Percentiles rank a stretch among this genome's conserved stretches.
phyloP scores from a whole-genome alignment of 92 coral and sea anemone species.

The Anthopleura xanthogrammica region DNA sequence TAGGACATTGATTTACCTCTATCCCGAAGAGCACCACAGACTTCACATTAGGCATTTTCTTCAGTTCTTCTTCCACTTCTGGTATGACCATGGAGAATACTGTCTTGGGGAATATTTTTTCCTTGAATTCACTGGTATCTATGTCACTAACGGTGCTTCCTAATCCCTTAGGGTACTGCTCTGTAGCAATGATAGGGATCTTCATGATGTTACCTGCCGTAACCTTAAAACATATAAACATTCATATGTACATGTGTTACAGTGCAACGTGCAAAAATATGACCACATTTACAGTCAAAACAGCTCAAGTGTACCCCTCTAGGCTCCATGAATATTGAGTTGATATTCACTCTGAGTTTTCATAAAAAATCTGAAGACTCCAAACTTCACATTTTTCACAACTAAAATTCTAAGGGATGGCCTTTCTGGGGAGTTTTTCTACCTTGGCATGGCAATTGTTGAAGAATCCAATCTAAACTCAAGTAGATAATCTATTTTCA shows the following conservation, averaged over 20 bases:
- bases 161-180: constrained; percentile 98
- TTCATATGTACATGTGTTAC: background rate
- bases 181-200: constrained; percentile 90
- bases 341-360: too few relatives aligned
- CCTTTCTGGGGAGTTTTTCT: too few relatives aligned
- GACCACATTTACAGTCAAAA: background rate
- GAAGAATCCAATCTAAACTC: too few relatives aligned
- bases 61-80: constrained; percentile 85
- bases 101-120: constrained; percentile 77
- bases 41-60: constrained; percentile 64
- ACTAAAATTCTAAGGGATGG: too few relatives aligned
- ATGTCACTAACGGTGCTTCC: constrained; percentile 91
- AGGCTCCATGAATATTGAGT: too few relatives aligned
- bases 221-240: constrained; percentile 41
- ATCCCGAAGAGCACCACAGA: constrained; percentile 91
- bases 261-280: too few relatives aligned
- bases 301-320: too few relatives aligned
- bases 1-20: constrained; percentile 50
- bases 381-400: too few relatives aligned
- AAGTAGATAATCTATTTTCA: too few relatives aligned
- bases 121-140: constrained; percentile 83
- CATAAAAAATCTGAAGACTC: too few relatives aligned
- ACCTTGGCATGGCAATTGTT: too few relatives aligned
- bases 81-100: constrained; percentile 96
- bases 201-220: constrained; percentile 86